Percentiles rank a stretch among this genome's conserved stretches.
Conservation (phyloP, 64 coral and sea anemone species). For the Porites australiensis region DNA sequence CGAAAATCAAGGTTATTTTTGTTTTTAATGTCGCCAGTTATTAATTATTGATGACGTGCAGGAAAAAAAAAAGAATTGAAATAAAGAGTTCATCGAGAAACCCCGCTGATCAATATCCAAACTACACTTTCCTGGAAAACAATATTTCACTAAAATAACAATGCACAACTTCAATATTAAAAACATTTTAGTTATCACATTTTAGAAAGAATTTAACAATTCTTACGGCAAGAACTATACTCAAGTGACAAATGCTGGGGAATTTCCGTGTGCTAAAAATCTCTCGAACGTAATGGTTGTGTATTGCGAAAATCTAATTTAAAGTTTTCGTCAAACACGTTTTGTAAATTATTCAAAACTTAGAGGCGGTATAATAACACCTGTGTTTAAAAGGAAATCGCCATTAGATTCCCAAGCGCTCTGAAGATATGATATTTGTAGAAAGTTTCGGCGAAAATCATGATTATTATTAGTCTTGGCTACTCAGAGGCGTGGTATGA, state of each 20-base stretch:
- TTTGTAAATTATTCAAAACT: conserved; percentile 41
- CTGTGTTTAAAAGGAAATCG: background rate
- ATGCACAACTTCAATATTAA: background rate
- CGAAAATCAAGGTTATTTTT: conserved; percentile 11
- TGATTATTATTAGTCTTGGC: too few relatives aligned
- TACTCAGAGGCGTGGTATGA: too few relatives aligned
- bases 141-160: too few relatives aligned
- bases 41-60: conserved; percentile 19
- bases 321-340: conserved; percentile 35
- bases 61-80: conserved; percentile 37
- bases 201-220: too few relatives aligned
- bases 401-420: background rate
- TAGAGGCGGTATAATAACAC: conserved; percentile 5
- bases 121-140: conserved; percentile 43
- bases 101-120: conserved; percentile 15
- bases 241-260: background rate
- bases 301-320: conserved; percentile 11
- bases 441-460: too few relatives aligned
- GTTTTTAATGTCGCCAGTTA: background rate
- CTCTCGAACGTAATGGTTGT: background rate
- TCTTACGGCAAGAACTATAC: background rate
- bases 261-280: background rate
- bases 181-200: background rate
- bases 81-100: conserved; percentile 17
- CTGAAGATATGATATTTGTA: too few relatives aligned